Evolutionary conservation across 2,113 vertebrate genomes (phyloP), one percentile per base, ranked within the genome.

Genomic region (Cairina moschata): DNA sequence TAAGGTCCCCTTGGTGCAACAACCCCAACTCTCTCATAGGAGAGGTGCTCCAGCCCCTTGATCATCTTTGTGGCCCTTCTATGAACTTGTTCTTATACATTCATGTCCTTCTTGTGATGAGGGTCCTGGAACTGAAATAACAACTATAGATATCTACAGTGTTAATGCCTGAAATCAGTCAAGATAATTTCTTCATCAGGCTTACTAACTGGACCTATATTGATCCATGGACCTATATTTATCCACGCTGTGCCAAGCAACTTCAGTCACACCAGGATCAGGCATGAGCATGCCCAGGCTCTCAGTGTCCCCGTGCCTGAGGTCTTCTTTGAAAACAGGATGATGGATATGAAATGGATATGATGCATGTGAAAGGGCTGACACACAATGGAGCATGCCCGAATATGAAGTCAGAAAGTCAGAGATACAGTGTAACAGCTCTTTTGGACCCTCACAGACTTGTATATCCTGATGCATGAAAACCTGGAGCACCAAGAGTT

Each of bases 311-410:
- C 62, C 36, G 15, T 46, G 17, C 23, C 40, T 60, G 23, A 58
- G 2, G 4, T 66, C 81, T 69, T 13, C 50, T 68, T 66, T 62
- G 68, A 77, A 88, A 55, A 3, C 21, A 59, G n/a, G 18, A n/a
- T 25, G 31, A 60, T 8, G 44, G 13, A 72, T 18, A 18, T 10
- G 40, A 40, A 40, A 40, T 40, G 40, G 40, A 40, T 40, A 40
- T 40, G 40, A 22, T 46, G 22, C 25, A 7, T 10, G 15, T 38
- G 31, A 63, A 85, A 78, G 3, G 23, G 6, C 22, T 60, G 38
- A 8, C 40, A 10, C 7, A 5, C 31, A 5, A 23, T 1, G 2
- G 13, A 20, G 22, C 13, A 9, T 6, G 6, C 4, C 81, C 16
- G 25, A 16, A 63, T 16, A 28, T 2, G 6, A 59, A 82, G 38